Percentiles rank a stretch among this genome's conserved stretches.
Conservation (phyloP, 2,888 invertebrate species). For the Macrophya alboannulata region DNA sequence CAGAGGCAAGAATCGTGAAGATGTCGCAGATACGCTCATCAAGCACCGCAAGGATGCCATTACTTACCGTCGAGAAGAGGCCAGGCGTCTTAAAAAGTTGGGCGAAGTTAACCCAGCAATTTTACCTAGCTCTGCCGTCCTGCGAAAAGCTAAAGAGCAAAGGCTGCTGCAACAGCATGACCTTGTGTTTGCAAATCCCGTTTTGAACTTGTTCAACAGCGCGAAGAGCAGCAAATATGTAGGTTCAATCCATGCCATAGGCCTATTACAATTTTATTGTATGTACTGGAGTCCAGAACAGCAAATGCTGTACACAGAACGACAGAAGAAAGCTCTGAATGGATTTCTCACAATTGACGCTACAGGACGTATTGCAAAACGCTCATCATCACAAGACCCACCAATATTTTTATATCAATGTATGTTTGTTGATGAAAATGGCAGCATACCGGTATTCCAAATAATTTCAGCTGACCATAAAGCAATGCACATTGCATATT, state of each 20-base stretch:
- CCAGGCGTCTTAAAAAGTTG: too few species aligned
- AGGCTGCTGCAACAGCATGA: not conserved
- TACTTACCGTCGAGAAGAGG: too few species aligned
- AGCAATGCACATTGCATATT: slow-evolving; percentile 17
- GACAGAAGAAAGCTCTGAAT: slow-evolving; percentile 47
- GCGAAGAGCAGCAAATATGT: not conserved
- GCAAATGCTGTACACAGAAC: slow-evolving; percentile 53
- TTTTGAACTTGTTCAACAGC: slow-evolving; percentile 12
- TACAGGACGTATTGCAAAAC: slow-evolving; percentile 57
- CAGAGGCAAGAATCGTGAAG: too few species aligned
- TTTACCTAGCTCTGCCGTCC: slow-evolving; percentile 51
- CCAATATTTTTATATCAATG: slow-evolving; percentile 57
- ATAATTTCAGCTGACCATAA: slow-evolving; percentile 33
- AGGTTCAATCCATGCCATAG: slow-evolving; percentile 59
- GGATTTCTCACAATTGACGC: slow-evolving; percentile 57
- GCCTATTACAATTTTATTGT: slow-evolving; percentile 56
- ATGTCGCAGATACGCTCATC: too few species aligned
- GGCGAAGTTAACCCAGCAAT: slow-evolving; percentile 47
- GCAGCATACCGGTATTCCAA: slow-evolving; percentile 10
- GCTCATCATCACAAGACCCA: slow-evolving; percentile 47
- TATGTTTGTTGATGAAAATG: not conserved
- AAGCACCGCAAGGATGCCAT: too few species aligned
- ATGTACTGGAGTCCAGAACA: slow-evolving; percentile 58
- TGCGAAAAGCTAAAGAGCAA: slow-evolving; percentile 38
- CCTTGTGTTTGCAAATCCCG: not conserved